These are phyloP conservation scores for Drosophila subquinaria DNA, from an alignment of 2,888 invertebrate species.

Conservation along the genomic window DNA sequence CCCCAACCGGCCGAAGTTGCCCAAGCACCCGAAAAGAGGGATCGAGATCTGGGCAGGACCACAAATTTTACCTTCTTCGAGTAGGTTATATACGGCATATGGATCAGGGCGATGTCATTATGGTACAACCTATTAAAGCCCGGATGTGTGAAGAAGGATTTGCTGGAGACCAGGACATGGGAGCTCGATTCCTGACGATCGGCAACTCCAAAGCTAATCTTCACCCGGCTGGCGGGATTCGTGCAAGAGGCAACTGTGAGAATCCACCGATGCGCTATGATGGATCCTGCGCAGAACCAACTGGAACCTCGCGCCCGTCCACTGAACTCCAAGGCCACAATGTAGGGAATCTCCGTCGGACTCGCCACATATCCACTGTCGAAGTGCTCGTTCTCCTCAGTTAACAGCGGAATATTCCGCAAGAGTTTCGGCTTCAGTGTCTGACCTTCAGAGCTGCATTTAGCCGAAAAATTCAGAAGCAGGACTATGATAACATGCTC, in stretches of 20 bases:
- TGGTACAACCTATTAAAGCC: slow-evolving; percentile 6
- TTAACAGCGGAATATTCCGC: slow-evolving; percentile 23
- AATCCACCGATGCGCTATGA: slow-evolving; percentile 37
- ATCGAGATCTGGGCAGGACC: background rate
- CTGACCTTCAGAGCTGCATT: background rate
- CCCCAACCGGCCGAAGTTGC: slow-evolving; percentile 39
- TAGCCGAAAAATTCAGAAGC: background rate
- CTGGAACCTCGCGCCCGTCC: accelerated
- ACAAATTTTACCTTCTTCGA: background rate
- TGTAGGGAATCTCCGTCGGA: slow-evolving; percentile 9
- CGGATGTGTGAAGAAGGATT: slow-evolving; percentile 18
- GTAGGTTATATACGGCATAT: slow-evolving; percentile 19
- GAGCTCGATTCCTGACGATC: background rate
- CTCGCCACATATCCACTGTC: slow-evolving; percentile 20
- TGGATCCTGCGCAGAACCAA: slow-evolving; percentile 45
- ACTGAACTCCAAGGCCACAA: slow-evolving; percentile 39
- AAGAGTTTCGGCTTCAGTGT: slow-evolving; percentile 17
- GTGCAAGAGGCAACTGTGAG: slow-evolving; percentile 49
- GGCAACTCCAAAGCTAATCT: slow-evolving; percentile 23
- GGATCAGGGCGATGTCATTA: slow-evolving; percentile 43
- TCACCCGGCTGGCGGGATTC: slow-evolving; percentile 5
- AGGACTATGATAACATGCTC: background rate
- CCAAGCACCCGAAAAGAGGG: background rate
- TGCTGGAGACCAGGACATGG: background rate
- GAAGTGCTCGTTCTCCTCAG: background rate